These are phyloP conservation scores for Gymnarchus niloticus DNA, from an alignment of 2,113 vertebrate species.

Conservation along the genomic window DNA sequence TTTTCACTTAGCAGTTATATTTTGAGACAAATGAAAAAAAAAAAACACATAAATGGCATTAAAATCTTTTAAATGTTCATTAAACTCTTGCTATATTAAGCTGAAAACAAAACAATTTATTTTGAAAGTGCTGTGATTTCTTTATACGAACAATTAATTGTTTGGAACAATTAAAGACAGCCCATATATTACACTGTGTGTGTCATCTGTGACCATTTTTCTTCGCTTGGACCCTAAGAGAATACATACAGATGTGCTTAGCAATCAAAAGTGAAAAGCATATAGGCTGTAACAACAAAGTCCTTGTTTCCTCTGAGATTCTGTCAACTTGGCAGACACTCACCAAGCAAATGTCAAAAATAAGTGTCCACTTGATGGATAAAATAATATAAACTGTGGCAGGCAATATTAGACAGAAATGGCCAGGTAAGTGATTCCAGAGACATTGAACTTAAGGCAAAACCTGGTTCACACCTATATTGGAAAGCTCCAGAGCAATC, in stretches of 20 bases:
- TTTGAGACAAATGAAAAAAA: not conserved
- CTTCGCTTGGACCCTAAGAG: not conserved
- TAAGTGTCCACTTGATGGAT: constrained; percentile 53
- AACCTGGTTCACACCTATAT: not conserved
- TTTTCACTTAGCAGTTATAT: not conserved
- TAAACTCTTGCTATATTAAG: not conserved
- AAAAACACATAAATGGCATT: not conserved
- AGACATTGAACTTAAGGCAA: not conserved
- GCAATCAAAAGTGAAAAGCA: not conserved
- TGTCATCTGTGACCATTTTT: not conserved
- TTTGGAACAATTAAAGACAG: not conserved
- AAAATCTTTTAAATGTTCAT: not conserved
- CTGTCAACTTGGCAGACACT: constrained; percentile 51
- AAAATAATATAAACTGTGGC: constrained; percentile 61
- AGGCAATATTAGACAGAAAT: constrained; percentile 45
- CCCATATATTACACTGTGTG: not conserved
- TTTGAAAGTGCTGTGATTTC: not conserved
- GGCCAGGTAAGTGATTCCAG: not conserved
- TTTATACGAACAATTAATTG: not conserved
- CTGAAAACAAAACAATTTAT: too few relatives aligned
- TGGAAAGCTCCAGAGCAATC: not conserved
- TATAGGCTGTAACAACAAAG: constrained; percentile 30
- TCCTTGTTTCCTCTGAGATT: constrained; percentile 38
- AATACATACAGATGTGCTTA: not conserved
- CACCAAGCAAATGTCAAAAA: constrained; percentile 60